Base-by-base conservation (phyloP, 2,888 invertebrate species). In the Chymomyza fuscimana region DNA sequence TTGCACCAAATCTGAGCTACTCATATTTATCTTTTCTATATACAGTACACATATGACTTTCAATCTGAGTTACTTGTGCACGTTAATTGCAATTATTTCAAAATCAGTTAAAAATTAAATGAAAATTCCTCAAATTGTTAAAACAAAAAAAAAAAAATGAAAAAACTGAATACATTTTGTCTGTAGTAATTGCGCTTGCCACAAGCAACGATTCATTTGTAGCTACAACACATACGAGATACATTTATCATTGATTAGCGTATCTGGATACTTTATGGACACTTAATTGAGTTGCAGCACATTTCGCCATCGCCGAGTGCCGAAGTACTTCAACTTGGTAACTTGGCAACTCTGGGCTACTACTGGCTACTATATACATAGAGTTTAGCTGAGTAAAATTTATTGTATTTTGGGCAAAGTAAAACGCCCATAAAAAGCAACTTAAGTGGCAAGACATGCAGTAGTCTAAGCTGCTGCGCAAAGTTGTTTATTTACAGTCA, bases 201-300 rank as follows among this genome's bases (percentile, higher is more conserved):
- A 64, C 40, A 46, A 46, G 40, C 10, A 54, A 54, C 15, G 22
- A 54, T 54, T 54, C 22, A 22, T 54, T 54, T 71, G 75, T 77
- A 63, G 68, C 66, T 65, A 19, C 58, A 19, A 58, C 64, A 54
- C 36, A 72, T 60, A 70, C 52, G 58, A 19, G 58, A 63, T 7
- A 65, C 63, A 71, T 77, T 69, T 78, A 77, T 77, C 85, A 86
- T 84, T 86, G 87, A 86, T 85, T 84, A 81, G 87, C 81, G 87
- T 85, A 85, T 87, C 81, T 82, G 73, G 76, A 79, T 85, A 81
- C 79, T 85, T 85, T 87, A 87, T 85, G 86, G 86, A 76, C 81
- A 87, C 85, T 85, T 85, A 85, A 85, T 85, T 85, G 85, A 87
- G 86, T 83, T 87, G 86, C 86, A 72, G 78, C 61, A 64, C 58